Evolutionary conservation across 2,888 invertebrate genomes (phyloP), one percentile per base, ranked within the genome.

Genomic region (Ichneumoninae sp.): DNA sequence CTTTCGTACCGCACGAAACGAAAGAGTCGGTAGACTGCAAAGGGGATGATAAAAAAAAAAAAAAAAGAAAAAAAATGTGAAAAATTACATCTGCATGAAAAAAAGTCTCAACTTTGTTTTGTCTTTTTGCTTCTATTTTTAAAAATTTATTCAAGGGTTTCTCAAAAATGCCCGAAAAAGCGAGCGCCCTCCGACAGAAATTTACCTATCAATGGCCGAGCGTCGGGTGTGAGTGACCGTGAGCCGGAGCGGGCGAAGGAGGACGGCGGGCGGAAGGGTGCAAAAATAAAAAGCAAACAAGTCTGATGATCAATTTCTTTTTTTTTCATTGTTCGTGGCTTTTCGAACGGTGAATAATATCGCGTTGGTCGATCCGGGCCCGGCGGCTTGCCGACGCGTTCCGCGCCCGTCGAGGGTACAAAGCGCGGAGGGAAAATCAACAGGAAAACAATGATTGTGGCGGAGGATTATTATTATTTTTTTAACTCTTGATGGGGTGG

Each of bases 281-380:
- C 33, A 63, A 81, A 76, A 83, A 80, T 82, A 79, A 84, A 85
- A 85, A 83, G 65, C 85, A 79, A 87, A 87, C 83, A 83, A 81
- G 77, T 81, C 57, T 74, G 83, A 83, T 83, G 80, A 88, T 87
- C 83, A 81, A 83, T 87, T 87, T 87, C 80, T 86, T 87, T 83
- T 44, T 40, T 87, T 88, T 87, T 83, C 81, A 87, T 87, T 82
- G 78, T 82, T 57, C 81, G 70, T 68, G 78, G 76, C 63, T 83
- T 81, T 86, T 60, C 26, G 73, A 79, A 81, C 44, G 73, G 73
- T 71, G 71, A 85, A 85, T 76, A 85, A 85, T 76, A 83, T 85
- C 76, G 19, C 73, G 69, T 50, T 33, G 76, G 79, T 66, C 66
- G 65, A 73, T 76, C 52, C 65, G n/a, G 13, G 13, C 22, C 40